phyloP scores from a whole-genome alignment of 2,888 invertebrate genomes.

The Bombylius discolor region DNA sequence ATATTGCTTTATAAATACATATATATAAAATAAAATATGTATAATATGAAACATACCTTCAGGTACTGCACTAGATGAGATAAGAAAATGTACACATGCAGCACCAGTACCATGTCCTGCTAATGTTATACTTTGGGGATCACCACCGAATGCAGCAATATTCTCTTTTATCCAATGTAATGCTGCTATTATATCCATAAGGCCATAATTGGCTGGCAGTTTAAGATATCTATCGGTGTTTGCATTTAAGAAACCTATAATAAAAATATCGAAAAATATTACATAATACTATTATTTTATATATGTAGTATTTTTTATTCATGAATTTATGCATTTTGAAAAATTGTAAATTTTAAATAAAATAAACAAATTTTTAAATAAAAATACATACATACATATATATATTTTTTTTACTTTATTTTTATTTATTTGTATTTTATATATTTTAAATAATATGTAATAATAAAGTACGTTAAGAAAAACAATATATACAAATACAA shows the following conservation, averaged over 20 bases:
- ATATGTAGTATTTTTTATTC: too few species aligned
- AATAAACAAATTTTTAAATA: too few species aligned
- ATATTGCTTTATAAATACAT: too few species aligned
- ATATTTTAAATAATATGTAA: too few species aligned
- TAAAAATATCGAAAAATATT: background rate
- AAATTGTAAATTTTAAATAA: too few species aligned
- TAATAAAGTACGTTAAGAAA: too few species aligned
- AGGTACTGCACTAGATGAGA: slow-evolving; percentile 87
- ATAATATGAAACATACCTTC: slow-evolving; percentile 49
- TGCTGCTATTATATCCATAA: slow-evolving; percentile 94
- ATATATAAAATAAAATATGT: background rate
- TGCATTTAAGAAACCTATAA: slow-evolving; percentile 73
- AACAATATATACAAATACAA: too few species aligned
- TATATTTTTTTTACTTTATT: too few species aligned
- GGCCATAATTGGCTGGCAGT: slow-evolving; percentile 90
- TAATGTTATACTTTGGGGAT: slow-evolving; percentile 82
- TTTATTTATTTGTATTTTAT: too few species aligned
- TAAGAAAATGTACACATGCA: slow-evolving; percentile 86
- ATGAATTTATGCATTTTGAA: too few species aligned
- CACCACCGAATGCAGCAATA: slow-evolving; percentile 88
- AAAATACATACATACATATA: too few species aligned
- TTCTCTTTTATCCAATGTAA: slow-evolving; percentile 94
- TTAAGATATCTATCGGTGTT: slow-evolving; percentile 75
- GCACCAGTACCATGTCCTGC: slow-evolving; percentile 95
- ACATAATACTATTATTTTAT: too few species aligned